These are phyloP conservation scores for Agrochola macilenta DNA, from an alignment of 2,888 invertebrate genomes.

Conservation along the genomic window DNA sequence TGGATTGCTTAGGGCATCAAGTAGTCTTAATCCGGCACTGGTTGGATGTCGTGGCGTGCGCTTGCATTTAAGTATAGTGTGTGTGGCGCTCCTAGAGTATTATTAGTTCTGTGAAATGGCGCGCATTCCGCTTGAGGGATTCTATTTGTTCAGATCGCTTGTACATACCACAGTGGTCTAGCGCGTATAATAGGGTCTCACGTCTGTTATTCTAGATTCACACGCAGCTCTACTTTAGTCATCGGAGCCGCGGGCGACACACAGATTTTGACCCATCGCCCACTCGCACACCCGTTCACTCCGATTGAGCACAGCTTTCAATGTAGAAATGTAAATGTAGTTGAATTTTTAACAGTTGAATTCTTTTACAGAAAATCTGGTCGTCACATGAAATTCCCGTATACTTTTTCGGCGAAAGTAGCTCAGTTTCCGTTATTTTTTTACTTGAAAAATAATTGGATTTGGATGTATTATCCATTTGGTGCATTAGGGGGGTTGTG, in stretches of 20 bases:
- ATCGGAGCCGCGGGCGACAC: not conserved
- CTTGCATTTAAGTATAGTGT: not conserved
- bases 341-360: not conserved
- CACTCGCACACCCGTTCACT: not conserved
- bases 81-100: not conserved
- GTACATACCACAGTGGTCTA: not conserved
- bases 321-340: not conserved
- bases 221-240: not conserved
- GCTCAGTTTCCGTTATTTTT: constrained; percentile 95
- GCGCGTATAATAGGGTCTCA: not conserved
- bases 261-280: not conserved
- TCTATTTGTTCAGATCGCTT: not conserved
- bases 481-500: constrained; percentile 90
- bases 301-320: not conserved
- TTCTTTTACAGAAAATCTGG: constrained; percentile 84
- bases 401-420: constrained; percentile 94
- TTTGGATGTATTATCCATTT: constrained; percentile 93
- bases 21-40: too few relatives aligned
- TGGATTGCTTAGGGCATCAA: too few relatives aligned
- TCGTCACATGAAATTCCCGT: constrained; percentile 96
- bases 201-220: not conserved
- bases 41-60: too few relatives aligned
- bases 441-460: constrained; percentile 93
- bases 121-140: not conserved
- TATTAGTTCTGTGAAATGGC: too few relatives aligned